Conservation (phyloP, 2,113 vertebrate species). For the Clinocottus analis region DNA sequence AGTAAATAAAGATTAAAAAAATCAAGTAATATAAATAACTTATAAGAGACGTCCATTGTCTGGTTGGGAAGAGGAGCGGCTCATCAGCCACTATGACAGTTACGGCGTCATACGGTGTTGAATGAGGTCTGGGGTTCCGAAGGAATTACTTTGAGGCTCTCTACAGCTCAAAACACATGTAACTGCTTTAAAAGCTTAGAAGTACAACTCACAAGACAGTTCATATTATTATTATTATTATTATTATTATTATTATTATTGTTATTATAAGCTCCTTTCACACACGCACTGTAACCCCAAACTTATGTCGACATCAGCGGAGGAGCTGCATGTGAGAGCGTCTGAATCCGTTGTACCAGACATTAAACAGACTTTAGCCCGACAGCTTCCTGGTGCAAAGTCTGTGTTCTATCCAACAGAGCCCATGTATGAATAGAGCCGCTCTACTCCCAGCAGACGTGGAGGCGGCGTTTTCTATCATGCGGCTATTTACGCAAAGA, state of each 20-base stretch:
- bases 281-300: not conserved
- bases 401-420: too few relatives aligned
- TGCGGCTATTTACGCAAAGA: not conserved
- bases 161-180: not conserved
- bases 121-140: conserved; percentile 20
- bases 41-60: not conserved
- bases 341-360: not conserved
- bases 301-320: not conserved
- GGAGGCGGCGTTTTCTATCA: not conserved
- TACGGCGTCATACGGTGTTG: not conserved
- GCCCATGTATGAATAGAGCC: not conserved
- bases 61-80: not conserved
- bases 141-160: conserved; percentile 14
- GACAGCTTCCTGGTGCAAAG: too few relatives aligned
- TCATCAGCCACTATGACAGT: not conserved
- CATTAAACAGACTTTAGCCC: too few relatives aligned
- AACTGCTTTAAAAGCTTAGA: conserved; percentile 17
- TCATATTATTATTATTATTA: not conserved
- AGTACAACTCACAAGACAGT: conserved; percentile 20
- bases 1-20: too few relatives aligned
- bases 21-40: too few relatives aligned
- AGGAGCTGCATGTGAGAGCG: not conserved
- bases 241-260: not conserved
- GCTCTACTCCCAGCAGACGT: not conserved
- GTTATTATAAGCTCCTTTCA: not conserved